phyloP scores from a whole-genome alignment of 2,113 vertebrate genomes.

The Ophiodon elongatus region DNA sequence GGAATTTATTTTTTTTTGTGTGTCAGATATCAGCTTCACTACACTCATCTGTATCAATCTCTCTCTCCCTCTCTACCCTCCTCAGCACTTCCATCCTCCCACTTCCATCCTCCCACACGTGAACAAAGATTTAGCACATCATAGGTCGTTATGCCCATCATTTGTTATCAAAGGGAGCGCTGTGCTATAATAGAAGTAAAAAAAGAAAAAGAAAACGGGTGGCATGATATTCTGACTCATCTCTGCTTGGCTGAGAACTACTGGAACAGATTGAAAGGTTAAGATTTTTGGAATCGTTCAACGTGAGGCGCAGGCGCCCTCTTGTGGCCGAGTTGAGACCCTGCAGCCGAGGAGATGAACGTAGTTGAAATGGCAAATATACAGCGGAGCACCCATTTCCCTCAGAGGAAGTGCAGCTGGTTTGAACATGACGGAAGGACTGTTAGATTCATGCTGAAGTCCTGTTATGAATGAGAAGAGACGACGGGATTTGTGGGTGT shows the following conservation, averaged over 20 bases:
- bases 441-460: too few species aligned
- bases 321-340: conserved; percentile 36
- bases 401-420: background rate
- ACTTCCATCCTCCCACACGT: conserved; percentile 68
- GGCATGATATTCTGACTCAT: conserved; percentile 75
- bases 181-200: conserved; percentile 49
- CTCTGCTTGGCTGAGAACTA: conserved; percentile 64
- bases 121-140: conserved; percentile 55
- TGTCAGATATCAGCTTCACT: conserved; percentile 36
- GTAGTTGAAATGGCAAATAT: too few species aligned
- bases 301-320: conserved; percentile 38
- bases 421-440: background rate
- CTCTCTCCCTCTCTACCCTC: conserved; percentile 25
- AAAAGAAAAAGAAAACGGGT: conserved; percentile 50
- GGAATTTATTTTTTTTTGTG: conserved; percentile 22
- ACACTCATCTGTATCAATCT: conserved; percentile 58
- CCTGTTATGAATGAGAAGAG: background rate
- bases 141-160: conserved; percentile 60
- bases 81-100: conserved; percentile 72
- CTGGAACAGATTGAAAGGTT: conserved; percentile 62
- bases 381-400: background rate
- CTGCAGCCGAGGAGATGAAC: background rate
- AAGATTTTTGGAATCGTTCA: background rate
- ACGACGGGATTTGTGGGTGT: background rate
- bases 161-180: conserved; percentile 59